These are phyloP conservation scores for Siniperca obscura DNA, from an alignment of 2,797 vertebrate genomes.

Conservation along the genomic window DNA sequence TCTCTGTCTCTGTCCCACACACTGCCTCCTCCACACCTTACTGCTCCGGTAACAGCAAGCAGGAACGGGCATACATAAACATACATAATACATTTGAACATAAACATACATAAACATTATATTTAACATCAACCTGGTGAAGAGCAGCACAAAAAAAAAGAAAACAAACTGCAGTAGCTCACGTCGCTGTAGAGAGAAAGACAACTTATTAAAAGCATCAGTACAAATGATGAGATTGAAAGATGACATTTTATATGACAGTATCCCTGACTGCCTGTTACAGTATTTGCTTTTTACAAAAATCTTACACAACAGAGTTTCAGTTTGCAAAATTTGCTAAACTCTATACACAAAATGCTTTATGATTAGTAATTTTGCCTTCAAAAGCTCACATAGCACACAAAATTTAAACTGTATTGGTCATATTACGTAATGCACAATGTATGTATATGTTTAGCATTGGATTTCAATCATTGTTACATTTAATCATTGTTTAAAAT, in stretches of 20 bases:
- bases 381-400: not conserved
- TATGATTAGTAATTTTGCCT: not conserved
- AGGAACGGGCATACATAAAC: conserved; percentile 13
- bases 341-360: too few relatives aligned
- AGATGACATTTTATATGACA: not conserved
- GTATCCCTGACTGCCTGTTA: not conserved
- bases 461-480: not conserved
- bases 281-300: not conserved
- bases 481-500: not conserved
- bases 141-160: not conserved
- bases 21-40: conserved; percentile 25
- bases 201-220: not conserved
- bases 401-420: not conserved
- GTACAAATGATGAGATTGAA: not conserved
- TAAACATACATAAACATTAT: conserved; percentile 19
- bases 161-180: not conserved
- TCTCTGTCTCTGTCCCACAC: conserved; percentile 30
- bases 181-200: not conserved
- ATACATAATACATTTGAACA: not conserved
- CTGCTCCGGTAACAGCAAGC: conserved; percentile 7
- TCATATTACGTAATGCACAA: too few relatives aligned
- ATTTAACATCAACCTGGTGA: conserved; percentile 18
- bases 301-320: not conserved
- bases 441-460: not conserved
- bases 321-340: not conserved